Conservation (phyloP, 2,888 invertebrate species). For the Eumacrocentrus americanus region DNA sequence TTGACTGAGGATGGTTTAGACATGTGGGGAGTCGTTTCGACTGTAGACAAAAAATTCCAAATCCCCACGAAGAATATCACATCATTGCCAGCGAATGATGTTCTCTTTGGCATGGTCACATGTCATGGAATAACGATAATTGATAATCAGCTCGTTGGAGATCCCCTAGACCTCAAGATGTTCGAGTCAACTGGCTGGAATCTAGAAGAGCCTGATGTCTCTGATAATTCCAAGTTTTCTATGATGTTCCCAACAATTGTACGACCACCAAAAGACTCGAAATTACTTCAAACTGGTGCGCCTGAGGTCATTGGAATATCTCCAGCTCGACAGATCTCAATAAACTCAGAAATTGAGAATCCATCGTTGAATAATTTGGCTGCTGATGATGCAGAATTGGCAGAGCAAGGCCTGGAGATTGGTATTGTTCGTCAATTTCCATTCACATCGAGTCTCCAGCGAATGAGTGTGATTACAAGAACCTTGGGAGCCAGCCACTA, state of each 20-base stretch:
- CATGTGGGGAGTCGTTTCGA: constrained; percentile 89
- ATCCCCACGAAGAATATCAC: constrained; percentile 64
- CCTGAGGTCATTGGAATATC: constrained; percentile 35
- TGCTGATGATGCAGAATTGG: constrained; percentile 46
- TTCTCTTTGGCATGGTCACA: constrained; percentile 82
- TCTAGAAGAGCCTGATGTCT: constrained; percentile 85
- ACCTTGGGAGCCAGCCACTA: constrained; percentile 76
- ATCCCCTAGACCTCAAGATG: constrained; percentile 97
- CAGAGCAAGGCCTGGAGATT: constrained; percentile 66
- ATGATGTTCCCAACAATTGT: constrained; percentile 87
- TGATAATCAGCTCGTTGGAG: constrained; percentile 85
- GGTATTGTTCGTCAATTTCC: constrained; percentile 87
- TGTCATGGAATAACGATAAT: constrained; percentile 94
- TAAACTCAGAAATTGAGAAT: constrained; percentile 51
- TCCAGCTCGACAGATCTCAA: constrained; percentile 47
- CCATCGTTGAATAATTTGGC: constrained; percentile 49
- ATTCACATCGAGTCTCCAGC: constrained; percentile 84
- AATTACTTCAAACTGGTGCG: constrained; percentile 38
- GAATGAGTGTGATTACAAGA: constrained; percentile 88
- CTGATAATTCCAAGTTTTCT: constrained; percentile 85
- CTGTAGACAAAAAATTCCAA: constrained; percentile 61
- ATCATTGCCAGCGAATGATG: constrained; percentile 63
- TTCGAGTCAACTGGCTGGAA: constrained; percentile 94
- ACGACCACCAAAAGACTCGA: constrained; percentile 64
- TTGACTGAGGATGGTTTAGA: constrained; percentile 95